phyloP scores from a whole-genome alignment of 2,797 vertebrate genomes.

The Macrochelys suwanniensis region DNA sequence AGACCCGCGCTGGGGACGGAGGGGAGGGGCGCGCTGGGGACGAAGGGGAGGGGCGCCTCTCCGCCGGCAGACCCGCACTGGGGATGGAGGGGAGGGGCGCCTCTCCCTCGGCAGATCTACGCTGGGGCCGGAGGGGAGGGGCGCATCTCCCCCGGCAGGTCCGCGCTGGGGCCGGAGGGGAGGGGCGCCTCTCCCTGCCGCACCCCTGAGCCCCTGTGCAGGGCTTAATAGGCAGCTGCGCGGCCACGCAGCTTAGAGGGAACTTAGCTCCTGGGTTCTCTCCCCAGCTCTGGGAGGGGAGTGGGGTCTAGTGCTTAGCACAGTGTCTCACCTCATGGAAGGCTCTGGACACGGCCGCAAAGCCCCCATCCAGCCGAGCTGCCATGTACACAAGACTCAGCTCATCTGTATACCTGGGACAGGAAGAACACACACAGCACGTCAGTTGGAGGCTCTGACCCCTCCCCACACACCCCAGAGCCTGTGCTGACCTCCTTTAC shows the following conservation, averaged over 20 bases:
- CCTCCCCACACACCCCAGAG: no score
- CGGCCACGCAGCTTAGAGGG: no score
- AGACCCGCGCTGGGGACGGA: no score
- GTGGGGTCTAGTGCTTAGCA: background rate
- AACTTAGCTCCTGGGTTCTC: background rate
- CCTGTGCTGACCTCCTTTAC: background rate
- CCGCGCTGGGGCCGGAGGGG: no score
- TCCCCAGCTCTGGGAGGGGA: background rate
- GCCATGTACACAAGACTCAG: slow-evolving; percentile 88
- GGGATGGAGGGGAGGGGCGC: no score
- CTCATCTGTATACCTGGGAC: slow-evolving; percentile 85
- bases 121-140: no score
- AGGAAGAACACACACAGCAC: background rate
- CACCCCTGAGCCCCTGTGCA: background rate
- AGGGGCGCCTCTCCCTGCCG: background rate
- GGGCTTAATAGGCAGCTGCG: background rate
- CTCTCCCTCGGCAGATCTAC: no score
- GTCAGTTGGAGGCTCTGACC: background rate
- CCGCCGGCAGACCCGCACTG: no score
- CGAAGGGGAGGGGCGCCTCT: no score
- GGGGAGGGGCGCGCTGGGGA: no score
- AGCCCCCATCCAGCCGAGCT: slow-evolving; percentile 88
- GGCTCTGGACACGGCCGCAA: slow-evolving; percentile 87
- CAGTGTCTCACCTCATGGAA: slow-evolving; percentile 86
- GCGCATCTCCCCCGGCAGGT: no score